These are phyloP conservation scores for Pteruthius melanotis DNA, from an alignment of 2,113 vertebrate species.

Conservation along the genomic window DNA sequence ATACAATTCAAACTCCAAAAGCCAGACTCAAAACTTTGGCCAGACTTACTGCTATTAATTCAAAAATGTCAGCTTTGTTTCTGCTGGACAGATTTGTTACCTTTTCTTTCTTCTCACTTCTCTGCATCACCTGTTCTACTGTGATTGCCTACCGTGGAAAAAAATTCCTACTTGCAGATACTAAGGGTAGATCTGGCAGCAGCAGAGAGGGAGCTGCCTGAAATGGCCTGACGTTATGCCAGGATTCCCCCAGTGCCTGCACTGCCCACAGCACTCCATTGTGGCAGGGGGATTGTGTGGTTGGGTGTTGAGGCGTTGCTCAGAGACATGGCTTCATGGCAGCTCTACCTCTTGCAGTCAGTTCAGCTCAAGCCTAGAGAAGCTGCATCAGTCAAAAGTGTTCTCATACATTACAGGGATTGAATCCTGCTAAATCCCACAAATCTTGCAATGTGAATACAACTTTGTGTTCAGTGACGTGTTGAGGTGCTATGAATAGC, in stretches of 20 bases:
- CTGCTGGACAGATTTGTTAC: background rate
- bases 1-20: background rate
- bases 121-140: background rate
- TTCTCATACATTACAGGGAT: background rate
- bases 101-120: background rate
- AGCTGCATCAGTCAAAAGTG: background rate
- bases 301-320: background rate
- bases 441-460: background rate
- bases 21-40: slow-evolving; percentile 30
- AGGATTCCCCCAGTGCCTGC: background rate
- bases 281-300: background rate
- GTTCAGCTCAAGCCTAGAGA: background rate
- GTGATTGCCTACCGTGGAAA: slow-evolving; percentile 14
- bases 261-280: background rate
- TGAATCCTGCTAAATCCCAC: background rate
- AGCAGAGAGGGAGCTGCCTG: background rate
- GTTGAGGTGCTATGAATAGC: background rate
- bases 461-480: background rate
- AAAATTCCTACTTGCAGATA: background rate
- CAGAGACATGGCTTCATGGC: background rate
- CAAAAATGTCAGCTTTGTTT: slow-evolving; percentile 24
- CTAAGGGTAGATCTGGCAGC: background rate
- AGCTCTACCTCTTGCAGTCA: background rate
- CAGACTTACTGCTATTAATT: slow-evolving; percentile 21
- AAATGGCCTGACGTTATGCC: background rate